phyloP scores from a whole-genome alignment of 1,140 invertebrate genomes.

The Stegodyphus dumicola region DNA sequence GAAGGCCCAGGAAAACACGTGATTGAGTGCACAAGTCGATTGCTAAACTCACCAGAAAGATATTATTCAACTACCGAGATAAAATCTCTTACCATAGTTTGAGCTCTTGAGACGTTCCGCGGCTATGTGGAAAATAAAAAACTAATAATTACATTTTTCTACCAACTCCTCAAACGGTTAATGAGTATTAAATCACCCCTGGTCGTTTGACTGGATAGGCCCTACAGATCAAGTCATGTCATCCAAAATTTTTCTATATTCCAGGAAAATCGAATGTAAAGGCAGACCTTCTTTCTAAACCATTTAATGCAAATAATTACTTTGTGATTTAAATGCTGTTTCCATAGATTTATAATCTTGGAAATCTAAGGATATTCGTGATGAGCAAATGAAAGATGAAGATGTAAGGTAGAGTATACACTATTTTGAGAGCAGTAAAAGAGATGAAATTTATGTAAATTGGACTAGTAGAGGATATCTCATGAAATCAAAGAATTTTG shows the following conservation, averaged over 20 bases:
- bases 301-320: not conserved
- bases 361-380: no score
- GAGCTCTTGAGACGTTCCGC: not conserved
- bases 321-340: not conserved
- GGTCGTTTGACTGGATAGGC: conserved; percentile 61
- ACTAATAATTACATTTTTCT: conserved; percentile 38
- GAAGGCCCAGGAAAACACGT: conserved; percentile 60
- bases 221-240: conserved; percentile 51
- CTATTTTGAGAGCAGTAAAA: not conserved
- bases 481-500: conserved; percentile 6
- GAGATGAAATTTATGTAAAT: conserved; percentile 10
- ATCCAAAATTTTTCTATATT: conserved; percentile 59
- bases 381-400: not conserved
- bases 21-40: conserved; percentile 61
- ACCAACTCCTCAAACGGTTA: conserved; percentile 58
- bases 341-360: not conserved
- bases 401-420: not conserved
- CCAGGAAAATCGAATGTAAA: conserved; percentile 60
- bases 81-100: conserved; percentile 63
- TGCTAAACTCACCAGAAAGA: conserved; percentile 15
- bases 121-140: not conserved
- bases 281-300: conserved; percentile 62
- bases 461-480: not conserved
- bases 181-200: conserved; percentile 45
- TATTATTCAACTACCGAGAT: conserved; percentile 68